These are phyloP conservation scores for Gnathonemus longibarbis DNA, from an alignment of 2,113 vertebrate genomes.

Conservation along the genomic window DNA sequence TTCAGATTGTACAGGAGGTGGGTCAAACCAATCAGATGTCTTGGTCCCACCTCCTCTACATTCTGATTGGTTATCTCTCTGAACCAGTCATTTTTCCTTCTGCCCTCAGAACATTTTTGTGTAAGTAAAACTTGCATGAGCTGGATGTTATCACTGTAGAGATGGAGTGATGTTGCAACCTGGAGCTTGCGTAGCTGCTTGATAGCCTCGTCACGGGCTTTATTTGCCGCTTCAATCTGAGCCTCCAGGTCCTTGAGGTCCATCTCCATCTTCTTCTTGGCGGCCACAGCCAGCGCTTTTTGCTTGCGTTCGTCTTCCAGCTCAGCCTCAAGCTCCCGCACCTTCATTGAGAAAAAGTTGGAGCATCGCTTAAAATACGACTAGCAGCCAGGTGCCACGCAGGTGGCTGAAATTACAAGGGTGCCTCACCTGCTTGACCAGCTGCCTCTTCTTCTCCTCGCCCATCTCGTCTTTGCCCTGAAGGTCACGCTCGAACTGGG, in stretches of 20 bases:
- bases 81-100: too few relatives aligned
- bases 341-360: constrained; percentile 51
- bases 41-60: too few relatives aligned
- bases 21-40: too few relatives aligned
- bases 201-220: constrained; percentile 86
- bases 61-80: too few relatives aligned
- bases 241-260: constrained; percentile 89
- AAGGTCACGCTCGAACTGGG: constrained; percentile 89
- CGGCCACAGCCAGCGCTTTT: constrained; percentile 77
- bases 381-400: background rate
- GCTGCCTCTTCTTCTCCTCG: constrained; percentile 88
- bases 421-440: constrained; percentile 80
- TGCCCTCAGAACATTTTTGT: too few relatives aligned
- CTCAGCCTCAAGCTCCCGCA: constrained; percentile 89
- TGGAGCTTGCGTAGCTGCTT: constrained; percentile 91
- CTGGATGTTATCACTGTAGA: background rate
- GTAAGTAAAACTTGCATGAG: too few relatives aligned
- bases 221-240: constrained; percentile 87
- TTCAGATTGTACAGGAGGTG: too few relatives aligned
- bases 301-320: constrained; percentile 95
- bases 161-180: constrained; percentile 52
- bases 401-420: background rate
- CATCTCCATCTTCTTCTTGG: constrained; percentile 96
- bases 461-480: constrained; percentile 86
- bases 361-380: background rate